A percentile compares a stretch with the other conserved stretches of the same genome.
Conservation (phyloP, 2,113 vertebrate genomes). For the Entelurus aequoreus region DNA sequence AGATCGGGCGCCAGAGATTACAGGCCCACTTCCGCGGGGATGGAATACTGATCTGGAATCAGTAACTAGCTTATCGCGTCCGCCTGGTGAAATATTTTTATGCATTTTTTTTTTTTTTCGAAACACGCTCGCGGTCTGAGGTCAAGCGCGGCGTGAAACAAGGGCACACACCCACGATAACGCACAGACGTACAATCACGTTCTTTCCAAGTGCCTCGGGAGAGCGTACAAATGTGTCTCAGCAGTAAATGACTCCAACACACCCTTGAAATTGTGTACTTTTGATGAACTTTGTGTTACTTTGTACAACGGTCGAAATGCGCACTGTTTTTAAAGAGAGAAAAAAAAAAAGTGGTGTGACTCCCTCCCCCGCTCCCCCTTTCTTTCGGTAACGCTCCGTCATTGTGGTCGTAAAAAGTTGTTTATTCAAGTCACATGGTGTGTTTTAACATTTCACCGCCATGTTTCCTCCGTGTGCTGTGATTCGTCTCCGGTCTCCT, state of each 20-base stretch:
- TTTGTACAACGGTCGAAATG: slow-evolving; percentile 20
- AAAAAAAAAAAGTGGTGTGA: slow-evolving; percentile 4
- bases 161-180: slow-evolving; percentile 28
- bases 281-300: not conserved
- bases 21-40: slow-evolving; percentile 24
- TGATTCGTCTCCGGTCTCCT: slow-evolving; percentile 45
- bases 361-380: not conserved
- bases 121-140: slow-evolving; percentile 18
- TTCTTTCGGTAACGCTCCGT: not conserved
- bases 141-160: slow-evolving; percentile 33
- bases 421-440: not conserved
- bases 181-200: slow-evolving; percentile 52
- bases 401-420: not conserved
- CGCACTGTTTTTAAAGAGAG: not conserved
- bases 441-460: not conserved
- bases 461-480: slow-evolving; percentile 23
- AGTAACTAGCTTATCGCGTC: slow-evolving; percentile 27
- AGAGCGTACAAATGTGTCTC: not conserved
- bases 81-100: not conserved
- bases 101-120: not conserved
- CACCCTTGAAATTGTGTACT: slow-evolving; percentile 14
- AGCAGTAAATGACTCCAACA: slow-evolving; percentile 15
- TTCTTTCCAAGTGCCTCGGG: slow-evolving; percentile 75
- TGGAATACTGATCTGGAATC: slow-evolving; percentile 45
- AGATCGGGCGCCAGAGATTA: slow-evolving; percentile 47